Percentiles rank a stretch among this genome's conserved stretches.
Conservation (phyloP, 2,888 invertebrate genomes). For the Perdita meconis region DNA sequence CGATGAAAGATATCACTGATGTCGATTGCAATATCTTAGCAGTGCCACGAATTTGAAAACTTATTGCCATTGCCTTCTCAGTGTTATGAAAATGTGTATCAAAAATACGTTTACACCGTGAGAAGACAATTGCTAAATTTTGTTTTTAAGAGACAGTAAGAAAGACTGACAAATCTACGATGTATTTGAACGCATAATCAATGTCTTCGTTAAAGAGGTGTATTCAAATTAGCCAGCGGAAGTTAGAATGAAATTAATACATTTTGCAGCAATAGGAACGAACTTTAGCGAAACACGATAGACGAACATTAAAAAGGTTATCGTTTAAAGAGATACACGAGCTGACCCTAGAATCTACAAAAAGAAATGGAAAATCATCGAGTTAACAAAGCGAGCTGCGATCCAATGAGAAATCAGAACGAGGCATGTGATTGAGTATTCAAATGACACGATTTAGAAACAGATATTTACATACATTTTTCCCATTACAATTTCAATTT, state of each 20-base stretch:
- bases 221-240: neutral
- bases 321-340: conserved; percentile 31
- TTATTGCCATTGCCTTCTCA: conserved; percentile 7
- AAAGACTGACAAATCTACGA: neutral
- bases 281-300: conserved; percentile 17
- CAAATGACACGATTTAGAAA: conserved; percentile 27
- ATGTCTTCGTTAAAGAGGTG: neutral
- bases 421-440: conserved; percentile 62
- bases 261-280: conserved; percentile 22
- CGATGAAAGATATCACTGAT: neutral
- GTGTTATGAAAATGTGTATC: neutral
- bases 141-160: neutral
- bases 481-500: neutral
- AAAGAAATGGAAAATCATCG: conserved; percentile 61
- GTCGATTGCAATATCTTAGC: neutral
- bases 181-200: neutral
- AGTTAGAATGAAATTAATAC: conserved; percentile 4
- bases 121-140: neutral
- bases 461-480: neutral
- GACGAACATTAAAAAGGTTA: conserved; percentile 48
- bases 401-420: conserved; percentile 63
- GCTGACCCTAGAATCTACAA: conserved; percentile 34
- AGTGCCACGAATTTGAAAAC: conserved; percentile 1
- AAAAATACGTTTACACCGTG: neutral
- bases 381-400: conserved; percentile 58